phyloP scores from a whole-genome alignment of 2,888 invertebrate genomes.

The Drosophila imparisetae region DNA sequence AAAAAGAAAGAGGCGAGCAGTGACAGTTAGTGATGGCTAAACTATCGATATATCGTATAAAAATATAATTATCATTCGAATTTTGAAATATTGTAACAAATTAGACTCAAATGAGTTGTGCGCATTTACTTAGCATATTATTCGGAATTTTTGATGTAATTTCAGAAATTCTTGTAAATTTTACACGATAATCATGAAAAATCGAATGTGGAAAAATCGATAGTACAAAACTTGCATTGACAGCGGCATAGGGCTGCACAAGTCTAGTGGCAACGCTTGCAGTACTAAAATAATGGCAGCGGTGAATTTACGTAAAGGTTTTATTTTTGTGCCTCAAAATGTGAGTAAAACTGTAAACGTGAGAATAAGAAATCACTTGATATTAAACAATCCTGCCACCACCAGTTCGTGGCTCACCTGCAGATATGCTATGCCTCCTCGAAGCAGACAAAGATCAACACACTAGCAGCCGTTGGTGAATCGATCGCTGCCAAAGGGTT shows the following conservation, averaged over 20 bases:
- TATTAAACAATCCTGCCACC: background rate
- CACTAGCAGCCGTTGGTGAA: conserved; percentile 86
- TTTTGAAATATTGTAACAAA: background rate
- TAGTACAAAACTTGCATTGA: conserved; percentile 2
- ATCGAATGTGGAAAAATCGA: conserved; percentile 13
- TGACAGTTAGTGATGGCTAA: conserved; percentile 47
- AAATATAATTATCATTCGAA: conserved; percentile 5
- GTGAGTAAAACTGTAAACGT: conserved; percentile 52
- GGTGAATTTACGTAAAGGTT: conserved; percentile 67
- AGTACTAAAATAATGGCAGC: conserved; percentile 57
- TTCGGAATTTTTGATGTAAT: too few relatives aligned
- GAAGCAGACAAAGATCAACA: conserved; percentile 84
- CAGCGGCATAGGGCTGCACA: conserved; percentile 23
- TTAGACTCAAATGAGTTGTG: too few relatives aligned
- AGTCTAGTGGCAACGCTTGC: conserved; percentile 11
- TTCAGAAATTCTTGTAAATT: background rate
- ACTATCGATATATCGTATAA: conserved; percentile 38
- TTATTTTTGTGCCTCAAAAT: conserved; percentile 41
- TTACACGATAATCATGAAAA: background rate
- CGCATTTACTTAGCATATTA: background rate
- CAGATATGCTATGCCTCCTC: conserved; percentile 77
- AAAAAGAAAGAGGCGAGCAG: conserved; percentile 86
- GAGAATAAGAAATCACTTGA: background rate
- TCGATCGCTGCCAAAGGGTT: conserved; percentile 90
- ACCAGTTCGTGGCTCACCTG: conserved; percentile 43